Base-by-base conservation (phyloP, 2,888 invertebrate genomes). In the Caenorhabditis parvicauda region DNA sequence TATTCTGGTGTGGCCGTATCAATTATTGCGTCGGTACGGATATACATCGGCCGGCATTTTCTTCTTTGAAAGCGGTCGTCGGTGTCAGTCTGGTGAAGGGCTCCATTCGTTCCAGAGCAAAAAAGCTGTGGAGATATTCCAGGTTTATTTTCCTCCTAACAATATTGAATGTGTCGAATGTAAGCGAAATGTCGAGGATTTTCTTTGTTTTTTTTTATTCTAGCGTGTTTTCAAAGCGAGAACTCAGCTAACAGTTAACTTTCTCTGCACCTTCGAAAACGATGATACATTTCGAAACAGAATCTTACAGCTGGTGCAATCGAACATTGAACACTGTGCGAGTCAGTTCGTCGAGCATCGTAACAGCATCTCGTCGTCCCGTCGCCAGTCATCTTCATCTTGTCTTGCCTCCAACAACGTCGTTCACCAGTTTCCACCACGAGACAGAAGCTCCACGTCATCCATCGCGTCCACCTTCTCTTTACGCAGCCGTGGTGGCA, bases 41-140 rank as follows among this genome's bases (percentile, higher is more conserved):
- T 77, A 75, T 62, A 75, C 76, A 3, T 70, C 71, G 12, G 76
- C 75, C 21, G 75, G 76, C 1, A 59, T 77, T 3, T 77, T 77
- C 59, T 77, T 78, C 48, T 77, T 77, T 47, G 77, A 77, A 46
- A 75, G 74, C 44, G 76, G 76, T 4, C 60, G 75, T 38, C 60
- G 79, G 42, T 79, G 78, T 48, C 68, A 75, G 6, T 74, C 72
- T 24, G 79, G 79, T 22, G 79, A 79, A 55, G 79, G 79, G 27
- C 60, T 76, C 19, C 76, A 75, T 59, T 75, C 77, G 25, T 79
- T 79, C 53, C 76, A 76, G 52, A 72, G 74, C 28, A 72, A 75
- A 53, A 69, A 72, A 37, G 75, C 79, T 19, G 79, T 76, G 46
- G 60, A 68, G 29, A 76, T 79, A 28, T 79, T 79, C 45, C 71